Conservation (phyloP, 1,140 invertebrate genomes). For the Coboldia fuscipes region DNA sequence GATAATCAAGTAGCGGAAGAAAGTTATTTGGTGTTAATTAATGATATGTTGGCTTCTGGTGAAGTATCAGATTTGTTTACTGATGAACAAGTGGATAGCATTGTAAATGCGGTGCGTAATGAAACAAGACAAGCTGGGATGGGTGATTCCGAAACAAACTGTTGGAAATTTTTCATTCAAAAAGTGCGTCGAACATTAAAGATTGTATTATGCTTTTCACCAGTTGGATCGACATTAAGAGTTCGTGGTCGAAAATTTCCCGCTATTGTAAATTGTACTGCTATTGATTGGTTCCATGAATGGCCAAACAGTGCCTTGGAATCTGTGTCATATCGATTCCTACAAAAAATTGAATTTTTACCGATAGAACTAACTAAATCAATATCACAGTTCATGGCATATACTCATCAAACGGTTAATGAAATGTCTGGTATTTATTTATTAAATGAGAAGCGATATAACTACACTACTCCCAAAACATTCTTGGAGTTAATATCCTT, state of each 20-base stretch:
- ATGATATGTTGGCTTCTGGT: slow-evolving; percentile 83
- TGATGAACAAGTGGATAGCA: slow-evolving; percentile 81
- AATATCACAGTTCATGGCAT: slow-evolving; percentile 78
- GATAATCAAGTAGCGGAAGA: slow-evolving; percentile 87
- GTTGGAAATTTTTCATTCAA: slow-evolving; percentile 90
- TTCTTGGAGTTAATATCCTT: slow-evolving; percentile 86
- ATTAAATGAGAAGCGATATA: slow-evolving; percentile 73
- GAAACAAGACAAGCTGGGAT: slow-evolving; percentile 58
- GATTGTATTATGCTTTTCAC: slow-evolving; percentile 74
- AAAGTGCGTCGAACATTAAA: slow-evolving; percentile 55
- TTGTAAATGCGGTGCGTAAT: slow-evolving; percentile 57
- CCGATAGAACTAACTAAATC: slow-evolving; percentile 25
- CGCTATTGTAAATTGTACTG: slow-evolving; percentile 77
- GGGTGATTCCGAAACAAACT: slow-evolving; percentile 77
- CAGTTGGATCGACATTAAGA: slow-evolving; percentile 68
- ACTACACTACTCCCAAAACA: slow-evolving; percentile 92
- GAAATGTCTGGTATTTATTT: slow-evolving; percentile 66
- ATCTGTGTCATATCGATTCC: slow-evolving; percentile 71
- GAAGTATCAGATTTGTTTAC: slow-evolving; percentile 81
- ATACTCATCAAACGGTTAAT: slow-evolving; percentile 76
- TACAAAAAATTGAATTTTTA: slow-evolving; percentile 38
- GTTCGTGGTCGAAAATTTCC: slow-evolving; percentile 81
- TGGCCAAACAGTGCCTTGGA: slow-evolving; percentile 82
- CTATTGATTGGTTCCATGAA: slow-evolving; percentile 92
- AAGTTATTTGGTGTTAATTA: slow-evolving; percentile 80